A percentile compares a stretch with the other conserved stretches of the same genome.
These are phyloP conservation scores for Pecten maximus DNA, from an alignment of 2,888 invertebrate species.

Conservation along the genomic window DNA sequence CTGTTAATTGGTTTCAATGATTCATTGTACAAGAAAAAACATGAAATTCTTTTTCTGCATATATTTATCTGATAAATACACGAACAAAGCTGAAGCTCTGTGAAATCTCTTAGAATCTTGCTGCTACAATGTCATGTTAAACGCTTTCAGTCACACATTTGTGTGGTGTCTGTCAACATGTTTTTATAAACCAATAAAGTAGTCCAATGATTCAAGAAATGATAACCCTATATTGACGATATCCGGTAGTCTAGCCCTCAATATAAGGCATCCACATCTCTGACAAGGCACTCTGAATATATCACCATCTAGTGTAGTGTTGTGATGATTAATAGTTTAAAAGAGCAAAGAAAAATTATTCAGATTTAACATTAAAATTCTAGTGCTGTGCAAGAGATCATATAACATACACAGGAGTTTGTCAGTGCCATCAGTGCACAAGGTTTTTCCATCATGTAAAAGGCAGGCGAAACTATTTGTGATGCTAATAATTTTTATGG, in stretches of 20 bases:
- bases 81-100: slow-evolving; percentile 16
- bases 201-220: background rate
- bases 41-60: background rate
- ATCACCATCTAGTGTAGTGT: background rate
- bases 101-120: background rate
- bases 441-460: background rate
- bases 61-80: background rate
- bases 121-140: background rate
- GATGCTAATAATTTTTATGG: background rate
- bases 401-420: background rate
- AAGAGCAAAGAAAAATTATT: too few relatives aligned
- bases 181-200: background rate
- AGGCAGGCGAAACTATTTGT: background rate
- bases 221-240: background rate
- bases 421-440: background rate
- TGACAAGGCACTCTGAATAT: background rate
- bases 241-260: too few relatives aligned
- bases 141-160: background rate
- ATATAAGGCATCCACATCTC: background rate
- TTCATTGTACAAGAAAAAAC: background rate
- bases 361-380: background rate
- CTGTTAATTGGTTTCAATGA: background rate
- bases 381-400: background rate
- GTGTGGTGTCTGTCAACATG: background rate
- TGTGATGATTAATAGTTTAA: too few relatives aligned